phyloP scores from a whole-genome alignment of 2,797 vertebrate species.

The Sebastes flavidus region DNA sequence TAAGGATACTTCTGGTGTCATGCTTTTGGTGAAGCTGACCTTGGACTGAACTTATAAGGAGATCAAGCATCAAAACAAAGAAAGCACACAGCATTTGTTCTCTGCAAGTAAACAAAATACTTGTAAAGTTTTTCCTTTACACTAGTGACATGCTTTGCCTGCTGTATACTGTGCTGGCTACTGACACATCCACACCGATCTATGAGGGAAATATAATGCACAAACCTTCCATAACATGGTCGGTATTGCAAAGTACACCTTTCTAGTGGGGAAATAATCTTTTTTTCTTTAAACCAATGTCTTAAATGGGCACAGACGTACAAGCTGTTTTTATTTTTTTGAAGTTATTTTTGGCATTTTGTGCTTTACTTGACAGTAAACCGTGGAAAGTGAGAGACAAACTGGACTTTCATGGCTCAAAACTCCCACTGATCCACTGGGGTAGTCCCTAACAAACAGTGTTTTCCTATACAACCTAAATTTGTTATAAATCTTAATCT shows the following conservation, averaged over 20 bases:
- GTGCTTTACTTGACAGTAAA: slow-evolving; percentile 28
- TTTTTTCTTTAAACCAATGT: slow-evolving; percentile 15
- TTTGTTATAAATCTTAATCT: background rate
- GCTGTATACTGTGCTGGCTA: slow-evolving; percentile 5
- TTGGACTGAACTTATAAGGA: slow-evolving; percentile 28
- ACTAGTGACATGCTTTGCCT: slow-evolving; percentile 8
- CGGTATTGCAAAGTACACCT: background rate
- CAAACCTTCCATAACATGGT: slow-evolving; percentile 13
- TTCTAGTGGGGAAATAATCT: slow-evolving; percentile 3
- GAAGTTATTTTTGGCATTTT: slow-evolving; percentile 28
- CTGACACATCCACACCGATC: slow-evolving; percentile 27
- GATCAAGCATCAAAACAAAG: slow-evolving; percentile 35
- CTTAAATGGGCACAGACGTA: slow-evolving; percentile 12
- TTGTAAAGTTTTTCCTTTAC: slow-evolving; percentile 26
- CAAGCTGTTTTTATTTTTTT: background rate
- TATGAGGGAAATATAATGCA: slow-evolving; percentile 28
- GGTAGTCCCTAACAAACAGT: slow-evolving; percentile 30
- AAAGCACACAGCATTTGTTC: slow-evolving; percentile 34
- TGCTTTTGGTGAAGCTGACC: slow-evolving; percentile 42
- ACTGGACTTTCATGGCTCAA: slow-evolving; percentile 10
- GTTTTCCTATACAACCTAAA: slow-evolving; percentile 56
- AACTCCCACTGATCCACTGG: slow-evolving; percentile 35
- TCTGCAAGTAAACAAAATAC: slow-evolving; percentile 17
- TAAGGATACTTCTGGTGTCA: slow-evolving; percentile 40
- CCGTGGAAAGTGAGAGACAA: slow-evolving; percentile 2